These are phyloP conservation scores for Zapornia atra DNA, from an alignment of 2,113 vertebrate genomes.

Conservation along the genomic window DNA sequence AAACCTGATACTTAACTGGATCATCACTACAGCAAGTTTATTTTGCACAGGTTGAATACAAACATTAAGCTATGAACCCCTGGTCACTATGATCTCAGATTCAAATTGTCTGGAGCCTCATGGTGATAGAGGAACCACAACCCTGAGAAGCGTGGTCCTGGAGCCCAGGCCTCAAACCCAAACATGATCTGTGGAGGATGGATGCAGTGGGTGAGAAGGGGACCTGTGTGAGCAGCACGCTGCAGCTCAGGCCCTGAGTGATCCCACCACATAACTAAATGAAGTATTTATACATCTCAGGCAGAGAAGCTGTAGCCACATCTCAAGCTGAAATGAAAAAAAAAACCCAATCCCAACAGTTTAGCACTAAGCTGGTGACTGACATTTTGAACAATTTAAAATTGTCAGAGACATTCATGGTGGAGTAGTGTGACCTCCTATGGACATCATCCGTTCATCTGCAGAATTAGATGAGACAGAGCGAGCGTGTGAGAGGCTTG, in stretches of 20 bases:
- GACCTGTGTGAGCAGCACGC: background rate
- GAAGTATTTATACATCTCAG: background rate
- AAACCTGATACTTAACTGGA: background rate
- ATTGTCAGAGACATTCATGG: background rate
- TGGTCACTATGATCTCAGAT: background rate
- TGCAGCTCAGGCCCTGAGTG: background rate
- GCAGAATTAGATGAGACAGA: background rate
- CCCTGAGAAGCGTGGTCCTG: background rate
- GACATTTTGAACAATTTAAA: constrained; percentile 21
- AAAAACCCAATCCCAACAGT: background rate
- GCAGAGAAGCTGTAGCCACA: background rate
- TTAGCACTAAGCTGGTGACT: background rate
- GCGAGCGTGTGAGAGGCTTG: background rate
- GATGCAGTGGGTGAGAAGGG: background rate
- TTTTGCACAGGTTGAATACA: background rate
- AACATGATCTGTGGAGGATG: background rate
- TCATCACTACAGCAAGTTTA: background rate
- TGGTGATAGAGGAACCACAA: background rate
- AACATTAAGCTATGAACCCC: background rate
- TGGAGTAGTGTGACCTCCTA: background rate
- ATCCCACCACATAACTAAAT: background rate
- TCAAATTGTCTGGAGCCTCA: background rate
- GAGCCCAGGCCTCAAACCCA: background rate
- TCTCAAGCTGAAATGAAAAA: background rate
- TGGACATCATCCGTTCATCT: background rate